Percentiles rank a stretch among this genome's conserved stretches.
phyloP scores from a whole-genome alignment of 92 coral and sea anemone genomes.

The Diadumene lineata region DNA sequence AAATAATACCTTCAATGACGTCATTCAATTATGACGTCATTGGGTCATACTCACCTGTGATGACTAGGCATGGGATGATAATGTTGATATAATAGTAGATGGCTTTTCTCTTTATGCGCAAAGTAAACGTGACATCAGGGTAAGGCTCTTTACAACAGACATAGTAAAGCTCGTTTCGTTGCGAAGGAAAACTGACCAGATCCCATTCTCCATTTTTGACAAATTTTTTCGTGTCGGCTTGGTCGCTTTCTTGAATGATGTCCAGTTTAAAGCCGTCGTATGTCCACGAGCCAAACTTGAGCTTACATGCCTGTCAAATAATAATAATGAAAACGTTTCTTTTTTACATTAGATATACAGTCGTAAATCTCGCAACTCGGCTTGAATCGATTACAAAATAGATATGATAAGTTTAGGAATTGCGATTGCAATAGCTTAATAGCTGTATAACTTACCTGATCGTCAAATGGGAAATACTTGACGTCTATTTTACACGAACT shows the following conservation, averaged over 20 bases:
- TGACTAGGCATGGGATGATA: slow-evolving; percentile 86
- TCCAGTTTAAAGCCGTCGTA: slow-evolving; percentile 90
- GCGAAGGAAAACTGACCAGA: slow-evolving; percentile 69
- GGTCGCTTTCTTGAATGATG: slow-evolving; percentile 53
- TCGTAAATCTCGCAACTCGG: no score
- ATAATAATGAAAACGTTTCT: neutral
- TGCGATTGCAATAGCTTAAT: no score
- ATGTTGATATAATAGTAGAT: slow-evolving; percentile 85
- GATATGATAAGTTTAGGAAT: no score
- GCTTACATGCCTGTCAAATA: slow-evolving; percentile 58
- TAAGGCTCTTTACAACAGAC: slow-evolving; percentile 89
- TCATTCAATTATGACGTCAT: neutral
- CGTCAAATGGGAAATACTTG: slow-evolving; percentile 85
- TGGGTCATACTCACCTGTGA: slow-evolving; percentile 58
- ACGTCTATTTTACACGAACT: slow-evolving; percentile 94
- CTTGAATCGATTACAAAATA: no score
- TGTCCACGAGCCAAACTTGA: slow-evolving; percentile 96
- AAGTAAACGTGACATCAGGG: slow-evolving; percentile 86
- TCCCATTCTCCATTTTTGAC: slow-evolving; percentile 95
- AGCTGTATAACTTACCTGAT: slow-evolving; percentile 65
- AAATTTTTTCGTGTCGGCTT: slow-evolving; percentile 74
- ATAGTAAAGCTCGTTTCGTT: slow-evolving; percentile 69
- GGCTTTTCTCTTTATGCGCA: slow-evolving; percentile 77
- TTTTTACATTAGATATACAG: no score
- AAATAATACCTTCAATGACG: neutral